Conservation (phyloP, 2,113 vertebrate genomes). For the Myiozetetes cayanensis region DNA sequence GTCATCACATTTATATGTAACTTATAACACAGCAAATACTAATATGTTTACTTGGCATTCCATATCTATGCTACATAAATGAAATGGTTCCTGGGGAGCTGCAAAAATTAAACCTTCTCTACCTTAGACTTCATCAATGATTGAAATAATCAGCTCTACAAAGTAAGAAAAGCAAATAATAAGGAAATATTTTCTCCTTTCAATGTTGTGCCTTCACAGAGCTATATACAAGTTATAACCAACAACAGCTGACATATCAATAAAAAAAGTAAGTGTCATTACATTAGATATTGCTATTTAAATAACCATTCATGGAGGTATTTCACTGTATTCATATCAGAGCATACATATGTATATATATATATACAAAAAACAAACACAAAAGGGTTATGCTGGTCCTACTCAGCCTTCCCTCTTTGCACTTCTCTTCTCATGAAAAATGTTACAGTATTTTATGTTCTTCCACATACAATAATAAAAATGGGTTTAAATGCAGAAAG, state of each 20-base stretch:
- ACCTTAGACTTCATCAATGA: background rate
- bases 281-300: background rate
- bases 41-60: background rate
- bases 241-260: background rate
- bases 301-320: background rate
- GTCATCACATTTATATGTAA: background rate
- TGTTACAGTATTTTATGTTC: background rate
- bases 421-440: background rate
- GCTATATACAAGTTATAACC: background rate
- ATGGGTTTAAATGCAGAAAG: background rate
- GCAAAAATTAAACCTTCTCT: background rate
- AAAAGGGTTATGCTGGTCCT: background rate
- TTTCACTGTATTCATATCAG: background rate
- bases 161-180: background rate
- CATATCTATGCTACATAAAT: background rate
- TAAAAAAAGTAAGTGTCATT: background rate
- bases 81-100: background rate
- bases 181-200: background rate
- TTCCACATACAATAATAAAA: background rate
- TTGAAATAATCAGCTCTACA: background rate
- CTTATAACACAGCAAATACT: background rate
- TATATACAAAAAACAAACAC: fast-evolving
- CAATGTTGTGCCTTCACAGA: background rate
- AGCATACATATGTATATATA: background rate
- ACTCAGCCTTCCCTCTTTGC: background rate